phyloP scores from a whole-genome alignment of 1,140 invertebrate genomes.

The Drosophila bocki region DNA sequence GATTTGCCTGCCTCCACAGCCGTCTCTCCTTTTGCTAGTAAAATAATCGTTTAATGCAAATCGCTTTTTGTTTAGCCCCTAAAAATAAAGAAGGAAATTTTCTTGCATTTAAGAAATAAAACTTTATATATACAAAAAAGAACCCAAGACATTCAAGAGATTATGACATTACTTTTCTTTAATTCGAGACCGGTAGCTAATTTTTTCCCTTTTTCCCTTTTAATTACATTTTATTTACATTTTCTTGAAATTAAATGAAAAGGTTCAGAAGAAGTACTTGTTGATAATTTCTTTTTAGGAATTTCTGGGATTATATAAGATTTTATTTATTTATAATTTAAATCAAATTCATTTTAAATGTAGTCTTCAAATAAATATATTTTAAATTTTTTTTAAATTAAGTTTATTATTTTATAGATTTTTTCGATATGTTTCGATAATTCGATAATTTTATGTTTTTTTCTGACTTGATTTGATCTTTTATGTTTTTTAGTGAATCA shows the following conservation, averaged over 20 bases:
- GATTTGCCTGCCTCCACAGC: constrained; percentile 51
- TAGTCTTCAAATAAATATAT: neutral
- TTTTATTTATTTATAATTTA: neutral
- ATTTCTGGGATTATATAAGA: neutral
- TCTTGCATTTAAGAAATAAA: constrained; percentile 1
- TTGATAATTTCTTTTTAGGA: neutral
- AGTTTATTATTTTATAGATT: neutral
- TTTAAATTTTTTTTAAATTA: neutral
- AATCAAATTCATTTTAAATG: neutral
- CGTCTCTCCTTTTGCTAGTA: constrained; percentile 47
- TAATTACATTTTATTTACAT: constrained; percentile 18
- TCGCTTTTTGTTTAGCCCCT: constrained; percentile 52
- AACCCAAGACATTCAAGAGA: constrained; percentile 13
- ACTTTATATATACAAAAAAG: neutral
- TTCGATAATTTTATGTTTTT: neutral
- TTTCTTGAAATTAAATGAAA: constrained; percentile 13
- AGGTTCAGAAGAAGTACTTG: neutral
- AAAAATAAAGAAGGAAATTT: constrained; percentile 17
- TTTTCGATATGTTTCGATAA: neutral
- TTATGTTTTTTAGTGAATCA: neutral
- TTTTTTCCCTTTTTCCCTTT: constrained; percentile 11
- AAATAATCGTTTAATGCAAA: constrained; percentile 80
- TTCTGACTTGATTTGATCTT: too few species aligned
- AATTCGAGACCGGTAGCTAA: neutral
- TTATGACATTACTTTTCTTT: constrained; percentile 21